phyloP scores from a whole-genome alignment of 2,888 invertebrate species.

The Eupithecia pulchellata region DNA sequence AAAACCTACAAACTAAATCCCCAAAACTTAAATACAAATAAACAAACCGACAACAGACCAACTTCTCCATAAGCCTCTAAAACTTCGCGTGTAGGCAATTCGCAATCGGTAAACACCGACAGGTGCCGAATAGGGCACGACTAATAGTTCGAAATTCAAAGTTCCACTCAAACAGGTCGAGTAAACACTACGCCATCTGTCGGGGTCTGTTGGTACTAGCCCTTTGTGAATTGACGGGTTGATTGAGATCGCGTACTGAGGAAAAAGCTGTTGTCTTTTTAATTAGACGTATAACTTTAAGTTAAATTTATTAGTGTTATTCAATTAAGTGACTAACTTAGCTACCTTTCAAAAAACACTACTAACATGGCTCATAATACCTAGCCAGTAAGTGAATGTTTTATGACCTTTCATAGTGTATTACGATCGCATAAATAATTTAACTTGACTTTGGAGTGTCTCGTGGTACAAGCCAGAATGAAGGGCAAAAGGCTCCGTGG shows the following conservation, averaged over 20 bases:
- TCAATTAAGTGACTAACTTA: too few species aligned
- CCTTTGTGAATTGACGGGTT: constrained; percentile 50
- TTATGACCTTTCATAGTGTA: too few species aligned
- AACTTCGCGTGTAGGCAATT: constrained; percentile 42
- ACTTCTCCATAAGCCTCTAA: constrained; percentile 29
- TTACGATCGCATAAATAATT: too few species aligned
- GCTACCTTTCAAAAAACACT: too few species aligned
- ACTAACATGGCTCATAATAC: too few species aligned
- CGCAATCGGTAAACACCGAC: constrained; percentile 67
- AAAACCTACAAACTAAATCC: constrained; percentile 6
- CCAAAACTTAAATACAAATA: constrained; percentile 33
- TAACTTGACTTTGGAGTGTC: too few species aligned
- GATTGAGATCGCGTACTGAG: constrained; percentile 41
- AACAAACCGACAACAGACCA: constrained; percentile 21
- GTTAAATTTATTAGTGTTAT: too few species aligned
- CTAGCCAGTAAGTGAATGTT: too few species aligned
- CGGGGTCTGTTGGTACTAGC: constrained; percentile 67
- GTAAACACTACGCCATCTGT: constrained; percentile 85
- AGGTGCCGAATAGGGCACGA: constrained; percentile 70
- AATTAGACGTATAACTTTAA: constrained; percentile 11
- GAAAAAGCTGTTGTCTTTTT: constrained; percentile 16
- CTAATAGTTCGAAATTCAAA: constrained; percentile 83
- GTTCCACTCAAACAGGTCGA: constrained; percentile 74
- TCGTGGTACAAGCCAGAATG: too few species aligned
- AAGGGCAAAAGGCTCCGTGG: too few species aligned